Base-by-base conservation (phyloP, 2,888 invertebrate species). In the Scaptomyza flava region DNA sequence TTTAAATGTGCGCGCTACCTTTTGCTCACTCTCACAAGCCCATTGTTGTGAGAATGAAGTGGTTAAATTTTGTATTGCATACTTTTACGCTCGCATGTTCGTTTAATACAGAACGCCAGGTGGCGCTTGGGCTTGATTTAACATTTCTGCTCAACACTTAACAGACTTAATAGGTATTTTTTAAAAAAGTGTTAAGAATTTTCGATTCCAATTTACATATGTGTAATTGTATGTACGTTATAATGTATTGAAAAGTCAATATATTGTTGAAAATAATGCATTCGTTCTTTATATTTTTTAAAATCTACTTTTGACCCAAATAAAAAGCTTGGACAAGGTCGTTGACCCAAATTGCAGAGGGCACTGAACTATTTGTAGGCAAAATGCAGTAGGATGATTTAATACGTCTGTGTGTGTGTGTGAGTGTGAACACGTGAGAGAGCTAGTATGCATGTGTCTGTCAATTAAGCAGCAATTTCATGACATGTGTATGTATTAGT, bases 291-390 rank as follows among this genome's bases (percentile, higher is more conserved):
- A 33, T 33, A 33, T 33, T 11, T 11, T 11, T 20, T 33, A 17
- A 17, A 17, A 14, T 7, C 2, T n/a, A 12, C n/a, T 20, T 3
- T 23, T 58, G 73, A 90, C 90, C 90, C 79, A 90, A 89, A 89
- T 38, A 33, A 14, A 51, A 36, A 90, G 79, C 63, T 27, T 45
- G 71, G 84, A 41, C 38, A 8, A 91, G 91, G 91, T 91, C 91
- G 91, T 91, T 91, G 91, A 90, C 91, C 91, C 65, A 91, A 91
- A 89, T 91, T 84, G 87, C 88, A 87, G 81, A 85, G 92, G 90
- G 91, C 91, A 89, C 87, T 91, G 91, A 91, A 91, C 91, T 90
- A 77, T 80, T 63, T 77, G 42, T 68, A 7, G 67, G 48, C 59
- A 50, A 45, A 51, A 41, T 57, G 53, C 58, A 34, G 17, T 45